phyloP scores from a whole-genome alignment of 2,797 vertebrate genomes.

The Gymnothorax javanicus region DNA sequence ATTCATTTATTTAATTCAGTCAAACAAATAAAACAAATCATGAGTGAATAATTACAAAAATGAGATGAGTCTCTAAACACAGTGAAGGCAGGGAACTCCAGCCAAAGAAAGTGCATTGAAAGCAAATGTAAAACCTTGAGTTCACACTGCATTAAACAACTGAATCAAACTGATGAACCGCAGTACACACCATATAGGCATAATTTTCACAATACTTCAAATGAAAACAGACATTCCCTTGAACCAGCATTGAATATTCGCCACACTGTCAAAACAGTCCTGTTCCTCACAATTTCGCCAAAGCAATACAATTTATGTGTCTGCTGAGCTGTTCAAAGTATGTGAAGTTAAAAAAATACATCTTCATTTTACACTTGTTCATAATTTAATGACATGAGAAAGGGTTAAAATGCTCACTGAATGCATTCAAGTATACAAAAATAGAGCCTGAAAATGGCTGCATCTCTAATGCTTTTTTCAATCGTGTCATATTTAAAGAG shows the following conservation, averaged over 20 bases:
- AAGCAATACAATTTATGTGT: conserved; percentile 19
- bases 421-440: conserved; percentile 19
- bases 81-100: background rate
- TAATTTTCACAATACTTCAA: conserved; percentile 20
- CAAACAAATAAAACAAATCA: conserved; percentile 17
- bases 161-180: conserved; percentile 18
- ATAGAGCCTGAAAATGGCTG: background rate
- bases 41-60: conserved; percentile 10
- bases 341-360: background rate
- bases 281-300: background rate
- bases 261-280: conserved; percentile 14
- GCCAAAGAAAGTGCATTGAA: background rate
- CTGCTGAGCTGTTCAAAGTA: conserved; percentile 10
- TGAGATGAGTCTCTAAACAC: background rate
- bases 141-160: conserved; percentile 21
- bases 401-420: conserved; percentile 16
- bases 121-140: conserved; percentile 8
- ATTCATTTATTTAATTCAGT: conserved; percentile 18
- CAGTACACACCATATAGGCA: conserved; percentile 16
- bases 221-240: conserved; percentile 13
- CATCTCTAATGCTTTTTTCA: background rate
- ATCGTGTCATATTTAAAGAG: background rate
- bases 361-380: conserved; percentile 11
- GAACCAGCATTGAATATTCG: conserved; percentile 3
- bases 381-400: conserved; percentile 18